A percentile compares a stretch with the other conserved stretches of the same genome.
phyloP scores from a whole-genome alignment of 2,113 vertebrate genomes.

The Apaloderma vittatum region DNA sequence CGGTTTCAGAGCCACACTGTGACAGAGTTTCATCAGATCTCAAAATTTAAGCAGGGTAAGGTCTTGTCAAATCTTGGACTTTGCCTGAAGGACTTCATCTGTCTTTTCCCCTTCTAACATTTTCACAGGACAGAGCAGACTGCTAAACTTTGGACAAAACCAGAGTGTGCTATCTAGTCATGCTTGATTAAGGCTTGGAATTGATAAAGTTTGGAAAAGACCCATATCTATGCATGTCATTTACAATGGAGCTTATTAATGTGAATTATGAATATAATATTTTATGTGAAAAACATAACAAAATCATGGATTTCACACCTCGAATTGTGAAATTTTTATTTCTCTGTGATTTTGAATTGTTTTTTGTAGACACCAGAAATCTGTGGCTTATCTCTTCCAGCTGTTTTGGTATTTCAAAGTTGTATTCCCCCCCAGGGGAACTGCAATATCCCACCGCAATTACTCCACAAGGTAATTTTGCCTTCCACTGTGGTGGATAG shows the following conservation, averaged over 20 bases:
- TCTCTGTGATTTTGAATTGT: not conserved
- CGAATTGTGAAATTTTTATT: not conserved
- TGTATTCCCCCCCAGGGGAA: not conserved
- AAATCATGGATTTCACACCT: not conserved
- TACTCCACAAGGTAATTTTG: not conserved
- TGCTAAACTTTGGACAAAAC: not conserved
- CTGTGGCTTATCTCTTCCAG: not conserved
- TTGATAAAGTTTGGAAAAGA: not conserved
- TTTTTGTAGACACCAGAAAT: not conserved
- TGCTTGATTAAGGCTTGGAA: not conserved
- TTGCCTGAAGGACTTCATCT: not conserved
- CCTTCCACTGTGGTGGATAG: not conserved
- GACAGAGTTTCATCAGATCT: not conserved
- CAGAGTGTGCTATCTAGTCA: not conserved
- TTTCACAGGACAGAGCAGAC: not conserved
- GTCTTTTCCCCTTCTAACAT: not conserved
- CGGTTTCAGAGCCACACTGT: not conserved
- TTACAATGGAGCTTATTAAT: not conserved
- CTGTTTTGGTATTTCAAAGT: not conserved
- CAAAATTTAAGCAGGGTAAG: not conserved
- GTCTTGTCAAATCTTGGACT: not conserved
- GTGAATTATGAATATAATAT: not conserved
- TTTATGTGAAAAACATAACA: not conserved
- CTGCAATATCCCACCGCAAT: not conserved
- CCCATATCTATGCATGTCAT: rapidly evolving